Conservation (phyloP, 2,113 vertebrate species). For the Chaetops frenatus region DNA sequence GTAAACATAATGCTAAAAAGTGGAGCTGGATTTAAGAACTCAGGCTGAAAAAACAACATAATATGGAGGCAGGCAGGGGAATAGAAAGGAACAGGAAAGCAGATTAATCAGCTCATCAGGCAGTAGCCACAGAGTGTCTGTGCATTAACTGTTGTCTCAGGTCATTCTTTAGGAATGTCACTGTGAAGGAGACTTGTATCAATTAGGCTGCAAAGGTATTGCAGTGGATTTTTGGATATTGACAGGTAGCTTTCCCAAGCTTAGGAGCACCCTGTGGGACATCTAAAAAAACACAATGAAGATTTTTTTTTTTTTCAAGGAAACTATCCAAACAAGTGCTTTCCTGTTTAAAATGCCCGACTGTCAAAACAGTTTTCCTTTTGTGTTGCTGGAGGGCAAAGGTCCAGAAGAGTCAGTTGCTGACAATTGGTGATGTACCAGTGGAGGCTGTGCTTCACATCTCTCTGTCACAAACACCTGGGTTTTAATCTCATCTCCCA, state of each 20-base stretch:
- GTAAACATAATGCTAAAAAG: not conserved
- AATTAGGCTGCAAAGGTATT: not conserved
- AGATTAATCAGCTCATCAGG: not conserved
- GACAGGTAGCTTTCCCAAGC: not conserved
- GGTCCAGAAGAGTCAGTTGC: not conserved
- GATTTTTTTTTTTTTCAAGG: not conserved
- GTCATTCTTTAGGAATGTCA: not conserved
- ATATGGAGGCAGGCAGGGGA: not conserved
- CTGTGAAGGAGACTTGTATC: not conserved
- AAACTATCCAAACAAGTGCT: conserved; percentile 34
- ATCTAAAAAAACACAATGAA: not conserved
- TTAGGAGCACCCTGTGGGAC: not conserved
- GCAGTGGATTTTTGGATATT: not conserved
- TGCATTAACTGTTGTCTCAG: not conserved
- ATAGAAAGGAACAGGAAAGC: not conserved
- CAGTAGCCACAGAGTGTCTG: not conserved
- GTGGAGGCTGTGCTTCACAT: not conserved
- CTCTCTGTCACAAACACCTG: not conserved
- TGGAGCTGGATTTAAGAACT: not conserved
- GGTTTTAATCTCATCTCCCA: not conserved
- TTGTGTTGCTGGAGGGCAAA: not conserved
- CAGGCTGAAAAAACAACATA: not conserved
- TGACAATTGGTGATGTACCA: not conserved
- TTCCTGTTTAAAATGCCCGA: conserved; percentile 31
- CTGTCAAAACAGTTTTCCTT: conserved; percentile 20